Evolutionary conservation across 2,113 vertebrate species (phyloP).

Genomic region (Lipophrys pholis): DNA sequence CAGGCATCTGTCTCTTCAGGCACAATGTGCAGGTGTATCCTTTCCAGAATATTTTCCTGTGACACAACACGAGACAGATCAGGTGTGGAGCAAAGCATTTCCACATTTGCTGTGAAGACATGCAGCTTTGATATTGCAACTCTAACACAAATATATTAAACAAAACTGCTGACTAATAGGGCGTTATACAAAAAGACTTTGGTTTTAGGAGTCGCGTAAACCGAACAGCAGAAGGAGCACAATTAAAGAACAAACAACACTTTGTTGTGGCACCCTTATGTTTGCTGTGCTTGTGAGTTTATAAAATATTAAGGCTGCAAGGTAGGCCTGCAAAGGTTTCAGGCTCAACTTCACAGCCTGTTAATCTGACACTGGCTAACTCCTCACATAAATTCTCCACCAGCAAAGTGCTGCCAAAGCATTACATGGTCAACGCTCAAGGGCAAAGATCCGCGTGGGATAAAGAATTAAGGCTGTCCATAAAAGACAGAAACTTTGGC

Average conservation of each 20-base stretch:
- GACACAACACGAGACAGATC: conserved; percentile 18
- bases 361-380: conserved; percentile 57
- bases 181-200: background rate
- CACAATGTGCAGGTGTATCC: conserved; percentile 95
- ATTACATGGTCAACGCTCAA: conserved; percentile 35
- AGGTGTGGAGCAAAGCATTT: background rate
- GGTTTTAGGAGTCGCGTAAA: background rate
- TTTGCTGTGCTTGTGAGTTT: conserved; percentile 45
- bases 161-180: background rate
- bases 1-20: conserved; percentile 93
- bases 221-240: conserved; percentile 6
- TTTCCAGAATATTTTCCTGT: conserved; percentile 95
- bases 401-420: conserved; percentile 23
- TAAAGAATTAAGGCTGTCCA: conserved; percentile 35
- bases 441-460: conserved; percentile 39
- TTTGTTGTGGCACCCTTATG: conserved; percentile 28
- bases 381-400: conserved; percentile 47
- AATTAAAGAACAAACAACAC: conserved; percentile 9
- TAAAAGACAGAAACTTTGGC: conserved; percentile 16
- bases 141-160: conserved; percentile 4
- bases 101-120: background rate
- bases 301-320: conserved; percentile 65
- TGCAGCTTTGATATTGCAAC: background rate
- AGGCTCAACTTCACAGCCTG: conserved; percentile 49
- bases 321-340: conserved; percentile 53